Base-by-base conservation (phyloP, 2,113 vertebrate genomes). In the Siphamia tubifer region DNA sequence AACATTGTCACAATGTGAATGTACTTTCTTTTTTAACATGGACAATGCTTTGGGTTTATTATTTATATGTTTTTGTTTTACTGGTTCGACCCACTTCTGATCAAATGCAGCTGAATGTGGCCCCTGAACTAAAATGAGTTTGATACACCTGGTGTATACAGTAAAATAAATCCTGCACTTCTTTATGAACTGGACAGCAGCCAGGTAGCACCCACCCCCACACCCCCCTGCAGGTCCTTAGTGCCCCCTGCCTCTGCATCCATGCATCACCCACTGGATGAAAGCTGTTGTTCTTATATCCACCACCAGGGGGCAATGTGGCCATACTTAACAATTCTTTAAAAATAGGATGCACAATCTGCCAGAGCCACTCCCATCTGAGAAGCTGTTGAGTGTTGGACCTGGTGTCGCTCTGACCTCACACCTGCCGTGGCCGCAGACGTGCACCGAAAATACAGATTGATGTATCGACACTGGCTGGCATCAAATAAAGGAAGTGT, bases 281-380 rank as follows among this genome's bases (percentile, higher is more conserved):
- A 23, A 40, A 54, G n/a, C 0, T 42, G 57, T 38, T 1, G 6
- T 45, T 5, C 15, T 30, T 9, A 8, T 16, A 15, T 11, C 0
- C 1, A 28, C 71, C 86, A 80, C 79, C 15, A 0, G 81, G 38
- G 56, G 79, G 67, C 81, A 85, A 68, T 85, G 65, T 77, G 45
- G 67, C 44, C 48, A 47, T 82, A 70, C n/a, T 15, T 5, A 35
- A 7, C 12, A 34, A 20, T 34, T 32, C 6, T 6, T 12, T n/a
- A n/a, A n/a, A 4, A 35, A 15, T 5, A 28, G 7, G 11, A 12
- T 25, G 0, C 19, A 4, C 1, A 15, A 9, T 9, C 32, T 16
- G 12, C 28, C 23, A 36, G 12, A 76, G 77, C 83, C 83, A 84
- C 86, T 84, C 84, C 86, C 82, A 82, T 71, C 23, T 39, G 5